A percentile compares a stretch with the other conserved stretches of the same genome.
phyloP scores from a whole-genome alignment of 2,113 vertebrate genomes.

The Reinhardtius hippoglossoides region DNA sequence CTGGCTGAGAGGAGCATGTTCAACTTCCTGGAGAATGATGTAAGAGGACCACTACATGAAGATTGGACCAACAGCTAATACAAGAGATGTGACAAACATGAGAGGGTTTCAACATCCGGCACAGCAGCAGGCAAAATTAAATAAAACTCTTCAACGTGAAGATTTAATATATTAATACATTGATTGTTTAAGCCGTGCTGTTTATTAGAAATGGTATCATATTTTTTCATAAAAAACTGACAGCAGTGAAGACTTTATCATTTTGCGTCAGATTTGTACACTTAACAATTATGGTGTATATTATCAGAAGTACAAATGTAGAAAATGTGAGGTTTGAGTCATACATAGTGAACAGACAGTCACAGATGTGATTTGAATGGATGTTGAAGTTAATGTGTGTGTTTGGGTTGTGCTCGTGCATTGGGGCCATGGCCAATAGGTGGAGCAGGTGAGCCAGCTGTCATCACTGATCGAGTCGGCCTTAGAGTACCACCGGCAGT shows the following conservation, averaged over 20 bases:
- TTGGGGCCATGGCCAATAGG: slow-evolving; percentile 77
- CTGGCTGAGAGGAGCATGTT: slow-evolving; percentile 96
- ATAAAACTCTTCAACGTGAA: background rate
- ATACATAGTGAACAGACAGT: no score
- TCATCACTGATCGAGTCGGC: slow-evolving; percentile 88
- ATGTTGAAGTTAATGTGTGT: background rate
- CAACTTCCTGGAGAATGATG: slow-evolving; percentile 97
- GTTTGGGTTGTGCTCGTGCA: background rate
- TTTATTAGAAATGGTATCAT: no score
- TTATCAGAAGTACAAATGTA: no score
- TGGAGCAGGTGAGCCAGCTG: slow-evolving; percentile 94
- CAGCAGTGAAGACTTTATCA: no score
- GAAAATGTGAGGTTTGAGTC: no score
- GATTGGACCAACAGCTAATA: background rate
- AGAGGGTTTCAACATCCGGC: background rate
- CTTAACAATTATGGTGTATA: no score
- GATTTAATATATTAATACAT: no score
- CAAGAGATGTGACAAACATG: background rate
- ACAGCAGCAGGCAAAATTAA: background rate
- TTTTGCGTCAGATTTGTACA: no score
- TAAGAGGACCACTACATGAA: slow-evolving; percentile 72
- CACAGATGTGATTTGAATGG: background rate
- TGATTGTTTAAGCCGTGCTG: background rate
- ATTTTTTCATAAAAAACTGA: no score
- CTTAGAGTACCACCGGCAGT: slow-evolving; percentile 90